A percentile compares a stretch with the other conserved stretches of the same genome.
phyloP scores from a whole-genome alignment of 2,113 vertebrate genomes.

The Salvelinus alpinus region DNA sequence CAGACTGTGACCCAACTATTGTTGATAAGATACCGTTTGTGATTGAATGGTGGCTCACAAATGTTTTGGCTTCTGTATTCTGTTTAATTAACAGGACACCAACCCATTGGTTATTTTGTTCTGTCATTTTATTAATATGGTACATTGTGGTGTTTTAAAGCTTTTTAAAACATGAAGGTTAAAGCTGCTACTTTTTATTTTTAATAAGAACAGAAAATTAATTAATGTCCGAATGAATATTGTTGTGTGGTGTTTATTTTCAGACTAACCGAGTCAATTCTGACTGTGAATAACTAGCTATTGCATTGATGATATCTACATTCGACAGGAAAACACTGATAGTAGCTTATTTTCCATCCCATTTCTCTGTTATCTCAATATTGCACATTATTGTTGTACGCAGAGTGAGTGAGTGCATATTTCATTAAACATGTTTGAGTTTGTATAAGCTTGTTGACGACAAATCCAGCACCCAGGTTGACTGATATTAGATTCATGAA shows the following conservation, averaged over 20 bases:
- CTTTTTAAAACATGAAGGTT: constrained; percentile 30
- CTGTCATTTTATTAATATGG: constrained; percentile 42
- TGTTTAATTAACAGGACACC: neutral
- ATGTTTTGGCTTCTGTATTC: neutral
- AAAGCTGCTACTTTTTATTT: constrained; percentile 59
- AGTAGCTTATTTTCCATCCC: constrained; percentile 23
- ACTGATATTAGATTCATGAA: constrained; percentile 41
- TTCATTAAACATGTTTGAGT: constrained; percentile 37
- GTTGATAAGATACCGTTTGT: neutral
- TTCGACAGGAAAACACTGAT: neutral
- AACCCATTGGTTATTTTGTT: neutral
- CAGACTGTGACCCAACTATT: neutral
- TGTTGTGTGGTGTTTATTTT: constrained; percentile 42
- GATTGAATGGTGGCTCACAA: neutral
- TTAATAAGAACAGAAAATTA: constrained; percentile 18
- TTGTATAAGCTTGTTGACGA: constrained; percentile 25
- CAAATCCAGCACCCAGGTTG: constrained; percentile 3
- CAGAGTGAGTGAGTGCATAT: constrained; percentile 15
- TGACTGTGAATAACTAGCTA: constrained; percentile 31
- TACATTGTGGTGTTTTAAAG: constrained; percentile 72
- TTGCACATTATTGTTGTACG: constrained; percentile 14
- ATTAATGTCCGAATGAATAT: constrained; percentile 16
- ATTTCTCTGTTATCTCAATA: constrained; percentile 31
- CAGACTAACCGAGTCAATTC: neutral
- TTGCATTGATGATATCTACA: constrained; percentile 10